These are phyloP conservation scores for Leucophenga varia DNA, from an alignment of 1,140 invertebrate genomes.

Conservation along the genomic window DNA sequence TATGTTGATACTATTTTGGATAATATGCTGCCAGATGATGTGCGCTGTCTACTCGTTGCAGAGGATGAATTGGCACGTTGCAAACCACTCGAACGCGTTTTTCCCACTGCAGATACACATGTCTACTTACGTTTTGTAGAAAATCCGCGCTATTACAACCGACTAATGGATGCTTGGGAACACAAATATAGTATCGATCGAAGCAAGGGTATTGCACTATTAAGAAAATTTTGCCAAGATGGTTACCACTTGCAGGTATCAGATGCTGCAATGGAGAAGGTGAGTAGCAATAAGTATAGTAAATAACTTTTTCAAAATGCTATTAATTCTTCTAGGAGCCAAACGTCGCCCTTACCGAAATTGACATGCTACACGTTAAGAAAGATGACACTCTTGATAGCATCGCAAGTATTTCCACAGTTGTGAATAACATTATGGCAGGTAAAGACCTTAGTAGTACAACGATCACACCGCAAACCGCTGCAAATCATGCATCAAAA, in stretches of 20 bases:
- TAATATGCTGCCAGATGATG: slow-evolving; percentile 84
- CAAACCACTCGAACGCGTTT: slow-evolving; percentile 78
- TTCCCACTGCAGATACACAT: slow-evolving; percentile 76
- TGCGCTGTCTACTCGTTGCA: slow-evolving; percentile 80
- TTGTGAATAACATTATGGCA: too few relatives aligned
- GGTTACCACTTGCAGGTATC: slow-evolving; percentile 72
- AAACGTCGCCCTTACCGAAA: slow-evolving; percentile 45
- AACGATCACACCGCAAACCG: too few relatives aligned
- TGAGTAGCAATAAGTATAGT: slow-evolving; percentile 12
- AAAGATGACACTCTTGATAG: slow-evolving; percentile 33
- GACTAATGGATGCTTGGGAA: slow-evolving; percentile 93
- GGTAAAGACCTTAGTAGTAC: too few relatives aligned
- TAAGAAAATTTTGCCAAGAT: slow-evolving; percentile 69
- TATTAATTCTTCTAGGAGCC: slow-evolving; percentile 33
- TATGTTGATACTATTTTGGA: slow-evolving; percentile 76
- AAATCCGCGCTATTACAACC: slow-evolving; percentile 87
- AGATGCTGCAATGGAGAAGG: slow-evolving; percentile 54
- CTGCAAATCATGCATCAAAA: too few relatives aligned
- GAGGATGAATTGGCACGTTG: slow-evolving; percentile 86
- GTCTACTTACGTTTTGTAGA: slow-evolving; percentile 84
- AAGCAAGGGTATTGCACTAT: slow-evolving; percentile 64
- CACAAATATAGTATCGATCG: slow-evolving; percentile 68
- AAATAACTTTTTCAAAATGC: background rate
- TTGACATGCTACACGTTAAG: slow-evolving; percentile 48
- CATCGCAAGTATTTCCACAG: background rate